Evolutionary conservation across 2,888 invertebrate species (phyloP), one percentile per base, ranked within the genome.

Genomic region (Mythimna impura): DNA sequence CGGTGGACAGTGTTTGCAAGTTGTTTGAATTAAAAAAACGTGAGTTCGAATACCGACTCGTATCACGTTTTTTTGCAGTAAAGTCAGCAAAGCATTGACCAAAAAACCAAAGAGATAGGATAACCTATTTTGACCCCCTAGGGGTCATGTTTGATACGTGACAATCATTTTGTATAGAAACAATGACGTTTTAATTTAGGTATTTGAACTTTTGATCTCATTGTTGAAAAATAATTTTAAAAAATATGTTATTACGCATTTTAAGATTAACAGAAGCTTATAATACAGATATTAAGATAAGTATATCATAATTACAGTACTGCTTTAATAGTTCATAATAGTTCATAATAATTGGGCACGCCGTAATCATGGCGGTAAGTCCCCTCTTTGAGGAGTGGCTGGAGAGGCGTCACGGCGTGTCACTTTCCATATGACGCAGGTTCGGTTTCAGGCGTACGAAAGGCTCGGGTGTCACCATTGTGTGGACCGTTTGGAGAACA

Each of bases 131-230:
- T 50, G n/a, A 34, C 17, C n/a, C 12, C 43, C 2, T 0, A 3
- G 17, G 25, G 30, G 54, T 66, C 58, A 12, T 43, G 66, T 58
- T 40, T 22, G 50, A 50, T 50, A 58, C 22, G 30, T 60, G 58
- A 74, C 60, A 47, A 43, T 52, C 20, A 40, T 43, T 74, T 73
- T 43, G 40, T 14, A 12, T 22, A 43, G 1, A 66, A 74, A 74
- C 52, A 60, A 47, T 54, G 52, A 73, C 25, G 43, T 43, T 36
- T 30, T 30, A 22, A 47, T 22, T 20, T 57, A 66, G 9, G 60
- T 54, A 66, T 60, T 66, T 74, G 17, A 66, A 66, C 66, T 60
- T 20, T 20, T 47, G 60, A 75, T 61, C 54, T 34, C 25, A 66
- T 9, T 36, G 17, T 43, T 6, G 52, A 9, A 9, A 57, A 60